Evolutionary conservation across 1,140 invertebrate species (phyloP).

Genomic region (Lepidostoma basale): DNA sequence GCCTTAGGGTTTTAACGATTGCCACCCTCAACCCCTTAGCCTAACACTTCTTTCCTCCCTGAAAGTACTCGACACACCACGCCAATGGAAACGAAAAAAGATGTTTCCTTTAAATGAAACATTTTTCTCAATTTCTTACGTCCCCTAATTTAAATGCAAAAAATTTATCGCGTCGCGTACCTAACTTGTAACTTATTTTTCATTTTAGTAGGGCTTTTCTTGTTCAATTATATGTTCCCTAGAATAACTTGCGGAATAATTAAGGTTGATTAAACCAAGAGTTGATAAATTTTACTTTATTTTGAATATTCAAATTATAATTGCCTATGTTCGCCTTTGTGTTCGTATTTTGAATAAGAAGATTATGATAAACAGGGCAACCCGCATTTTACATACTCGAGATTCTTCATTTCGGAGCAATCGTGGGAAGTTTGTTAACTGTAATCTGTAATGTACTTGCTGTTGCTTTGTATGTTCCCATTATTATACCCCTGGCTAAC

Average conservation of each 20-base stretch:
- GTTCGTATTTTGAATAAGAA: conserved; percentile 8
- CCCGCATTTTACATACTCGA: neutral
- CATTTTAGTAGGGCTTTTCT: neutral
- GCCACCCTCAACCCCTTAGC: conserved; percentile 5
- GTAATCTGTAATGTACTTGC: too few species aligned
- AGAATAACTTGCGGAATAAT: neutral
- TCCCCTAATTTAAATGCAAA: conserved; percentile 9
- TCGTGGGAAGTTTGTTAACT: too few species aligned
- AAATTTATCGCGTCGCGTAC: neutral
- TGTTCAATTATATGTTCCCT: conserved; percentile 1
- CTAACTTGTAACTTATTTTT: conserved; percentile 1
- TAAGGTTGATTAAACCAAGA: conserved; percentile 1
- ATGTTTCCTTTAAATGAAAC: neutral
- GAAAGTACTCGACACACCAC: neutral
- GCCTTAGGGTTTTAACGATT: conserved; percentile 9
- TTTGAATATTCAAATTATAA: neutral
- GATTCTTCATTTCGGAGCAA: too few species aligned
- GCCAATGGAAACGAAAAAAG: conserved; percentile 16
- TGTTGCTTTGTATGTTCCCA: too few species aligned
- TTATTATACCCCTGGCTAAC: too few species aligned
- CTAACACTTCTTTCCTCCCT: neutral
- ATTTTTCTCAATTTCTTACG: conserved; percentile 2
- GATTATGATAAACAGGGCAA: neutral
- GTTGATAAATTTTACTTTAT: neutral
- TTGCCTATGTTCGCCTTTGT: neutral